Evolutionary conservation across 2,797 vertebrate genomes (phyloP), one percentile per base, ranked within the genome.

Genomic region (Phrynocephalus vlangalii): DNA sequence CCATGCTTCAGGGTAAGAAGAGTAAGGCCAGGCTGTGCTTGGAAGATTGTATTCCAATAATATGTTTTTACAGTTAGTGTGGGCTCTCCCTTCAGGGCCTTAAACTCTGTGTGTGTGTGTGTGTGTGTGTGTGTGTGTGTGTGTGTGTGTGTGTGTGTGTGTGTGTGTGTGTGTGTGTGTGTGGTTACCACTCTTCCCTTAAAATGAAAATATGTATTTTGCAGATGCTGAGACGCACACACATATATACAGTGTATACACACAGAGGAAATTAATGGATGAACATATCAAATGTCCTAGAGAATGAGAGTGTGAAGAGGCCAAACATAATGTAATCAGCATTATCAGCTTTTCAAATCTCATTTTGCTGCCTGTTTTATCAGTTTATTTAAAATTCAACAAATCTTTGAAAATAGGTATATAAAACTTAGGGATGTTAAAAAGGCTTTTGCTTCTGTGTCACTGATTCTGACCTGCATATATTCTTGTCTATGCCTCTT

Each of bases 201-300:
- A n/a, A 50, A 87, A 28, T 93, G 88, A 92, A 93, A 73, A 89
- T 71, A 95, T 95, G 90, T 76, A 88, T 94, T 96, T 94, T 93
- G 91, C 95, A 96, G 95, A 95, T 95, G 94, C 91, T 92, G 50
- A 11, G n/a, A 70, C 18, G 33, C 28, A 48, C 44, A 82, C 20
- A 71, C 30, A 56, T 22, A 44, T 56, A 56, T 11, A 56, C 52
- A 44, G 38, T 44, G 38, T 44, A 56, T 56, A 82, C 10, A 71
- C 26, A 56, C 33, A 44, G 48, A 0, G 79, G 91, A 75, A 79
- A 75, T 60, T 89, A 76, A 75, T 72, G 92, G 88, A 85, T 6
- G n/a, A 86, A 66, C 79, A 89, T 80, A 79, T 87, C 89, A 94
- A 88, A 90, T 89, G 85, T 90, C 86, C 68, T 88, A 86, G 72